Evolutionary conservation across 2,797 vertebrate species (phyloP).

Genomic region (Lepidocolaptes lacrymiger): DNA sequence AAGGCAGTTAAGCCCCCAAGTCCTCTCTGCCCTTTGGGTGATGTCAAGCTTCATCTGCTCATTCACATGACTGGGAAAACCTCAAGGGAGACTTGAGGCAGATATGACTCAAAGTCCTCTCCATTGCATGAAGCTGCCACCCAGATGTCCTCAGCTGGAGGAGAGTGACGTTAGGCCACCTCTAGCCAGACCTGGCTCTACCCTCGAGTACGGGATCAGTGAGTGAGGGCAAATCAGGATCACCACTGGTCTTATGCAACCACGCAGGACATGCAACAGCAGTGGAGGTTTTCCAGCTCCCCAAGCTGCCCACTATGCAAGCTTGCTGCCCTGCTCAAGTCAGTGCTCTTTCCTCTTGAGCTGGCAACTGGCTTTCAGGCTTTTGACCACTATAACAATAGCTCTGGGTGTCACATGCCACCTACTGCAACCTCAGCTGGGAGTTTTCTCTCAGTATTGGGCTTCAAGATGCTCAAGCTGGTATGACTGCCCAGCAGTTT

Average conservation of each 20-base stretch:
- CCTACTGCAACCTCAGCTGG: neutral
- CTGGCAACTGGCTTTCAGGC: neutral
- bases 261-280: accelerated
- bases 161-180: neutral
- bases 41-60: neutral
- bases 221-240: neutral
- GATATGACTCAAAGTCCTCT: neutral
- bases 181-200: neutral
- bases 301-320: neutral
- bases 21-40: neutral
- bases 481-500: neutral
- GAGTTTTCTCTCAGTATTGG: neutral
- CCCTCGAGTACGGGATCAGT: accelerated
- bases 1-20: neutral
- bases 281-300: neutral
- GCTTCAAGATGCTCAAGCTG: neutral
- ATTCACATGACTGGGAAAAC: neutral
- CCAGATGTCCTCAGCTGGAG: neutral
- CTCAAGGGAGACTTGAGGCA: neutral
- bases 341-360: neutral
- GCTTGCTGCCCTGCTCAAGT: neutral
- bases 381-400: neutral
- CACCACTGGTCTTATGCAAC: neutral
- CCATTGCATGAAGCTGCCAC: neutral
- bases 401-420: neutral